A percentile compares a stretch with the other conserved stretches of the same genome.
Evolutionary conservation across 2,888 invertebrate species (phyloP).

Genomic region (Mactromeris polynyma): DNA sequence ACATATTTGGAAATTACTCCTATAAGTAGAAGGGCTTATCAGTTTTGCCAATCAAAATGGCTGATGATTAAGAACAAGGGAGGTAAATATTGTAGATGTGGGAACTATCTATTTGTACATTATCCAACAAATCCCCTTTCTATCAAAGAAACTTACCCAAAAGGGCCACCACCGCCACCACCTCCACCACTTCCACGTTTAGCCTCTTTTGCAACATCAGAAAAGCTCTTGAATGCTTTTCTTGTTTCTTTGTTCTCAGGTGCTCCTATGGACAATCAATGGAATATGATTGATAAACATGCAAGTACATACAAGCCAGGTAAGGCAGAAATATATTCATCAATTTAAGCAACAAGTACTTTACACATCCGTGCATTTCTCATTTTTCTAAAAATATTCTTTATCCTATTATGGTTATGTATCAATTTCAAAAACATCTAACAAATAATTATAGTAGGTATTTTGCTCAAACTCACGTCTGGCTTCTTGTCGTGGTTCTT

Average conservation of each 20-base stretch:
- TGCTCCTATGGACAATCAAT: not conserved
- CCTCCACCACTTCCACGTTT: not conserved
- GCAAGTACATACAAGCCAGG: not conserved
- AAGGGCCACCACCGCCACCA: not conserved
- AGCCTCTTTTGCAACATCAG: not conserved
- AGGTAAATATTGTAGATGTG: no score
- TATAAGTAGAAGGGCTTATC: no score
- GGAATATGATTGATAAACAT: not conserved
- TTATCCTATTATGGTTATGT: no score
- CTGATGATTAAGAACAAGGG: no score
- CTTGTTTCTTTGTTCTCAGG: not conserved
- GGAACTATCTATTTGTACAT: no score
- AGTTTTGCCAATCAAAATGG: no score
- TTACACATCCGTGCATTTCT: not conserved
- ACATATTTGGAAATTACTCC: no score
- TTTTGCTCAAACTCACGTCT: not conserved
- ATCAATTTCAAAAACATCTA: no score
- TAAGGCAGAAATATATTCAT: not conserved
- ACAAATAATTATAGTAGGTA: no score
- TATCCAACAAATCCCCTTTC: no score
- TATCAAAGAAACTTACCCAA: not conserved
- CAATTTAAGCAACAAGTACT: not conserved
- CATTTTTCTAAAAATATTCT: no score
- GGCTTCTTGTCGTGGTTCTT: slow-evolving; percentile 20
- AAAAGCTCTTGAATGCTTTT: not conserved